phyloP scores from a whole-genome alignment of 2,888 invertebrate genomes.

The Ornithoptera priamus region DNA sequence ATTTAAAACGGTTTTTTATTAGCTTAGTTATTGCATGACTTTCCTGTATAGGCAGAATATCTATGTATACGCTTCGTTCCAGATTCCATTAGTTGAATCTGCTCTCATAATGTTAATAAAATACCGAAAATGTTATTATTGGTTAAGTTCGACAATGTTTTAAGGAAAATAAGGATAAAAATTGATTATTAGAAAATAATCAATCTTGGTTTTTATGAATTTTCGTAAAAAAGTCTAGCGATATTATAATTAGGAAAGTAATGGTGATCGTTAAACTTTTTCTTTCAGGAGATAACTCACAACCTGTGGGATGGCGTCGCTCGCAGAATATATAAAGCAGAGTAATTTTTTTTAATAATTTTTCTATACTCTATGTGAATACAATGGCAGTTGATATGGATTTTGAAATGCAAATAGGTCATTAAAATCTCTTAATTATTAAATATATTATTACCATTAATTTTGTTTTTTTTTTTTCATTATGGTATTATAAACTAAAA shows the following conservation, averaged over 20 bases:
- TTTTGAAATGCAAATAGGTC: not conserved
- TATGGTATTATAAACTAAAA: too few species aligned
- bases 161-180: too few species aligned
- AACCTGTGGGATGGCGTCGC: conserved; percentile 24
- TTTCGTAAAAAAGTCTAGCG: not conserved
- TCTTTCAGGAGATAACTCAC: conserved; percentile 10
- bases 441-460: not conserved
- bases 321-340: conserved; percentile 17
- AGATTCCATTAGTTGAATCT: too few species aligned
- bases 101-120: too few species aligned
- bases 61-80: too few species aligned
- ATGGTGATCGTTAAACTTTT: not conserved
- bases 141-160: too few species aligned
- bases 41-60: too few species aligned
- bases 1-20: too few species aligned
- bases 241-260: not conserved
- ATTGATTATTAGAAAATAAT: not conserved
- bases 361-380: not conserved
- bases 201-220: not conserved
- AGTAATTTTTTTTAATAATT: conserved; percentile 1
- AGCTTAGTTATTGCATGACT: too few species aligned
- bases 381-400: not conserved
- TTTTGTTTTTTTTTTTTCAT: not conserved
- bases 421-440: not conserved
- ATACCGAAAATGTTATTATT: too few species aligned